Conservation (phyloP, 2,113 vertebrate genomes). For the Thymallus thymallus region DNA sequence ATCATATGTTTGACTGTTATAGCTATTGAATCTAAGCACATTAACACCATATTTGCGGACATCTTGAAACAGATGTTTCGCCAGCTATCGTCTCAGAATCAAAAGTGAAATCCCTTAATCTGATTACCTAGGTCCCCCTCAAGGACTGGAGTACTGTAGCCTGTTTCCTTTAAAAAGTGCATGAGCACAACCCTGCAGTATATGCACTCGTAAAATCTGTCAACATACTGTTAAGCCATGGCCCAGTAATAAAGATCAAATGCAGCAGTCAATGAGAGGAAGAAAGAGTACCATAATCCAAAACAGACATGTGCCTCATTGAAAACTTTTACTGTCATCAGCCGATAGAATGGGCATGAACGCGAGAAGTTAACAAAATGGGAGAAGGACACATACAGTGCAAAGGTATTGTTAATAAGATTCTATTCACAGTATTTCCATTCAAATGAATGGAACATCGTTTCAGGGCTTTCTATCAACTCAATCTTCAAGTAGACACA, state of each 20-base stretch:
- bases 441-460: not conserved
- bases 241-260: conserved; percentile 56
- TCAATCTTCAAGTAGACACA: conserved; percentile 1
- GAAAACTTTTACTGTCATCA: conserved; percentile 13
- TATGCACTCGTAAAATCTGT: conserved; percentile 53
- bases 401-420: conserved; percentile 29
- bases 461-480: conserved; percentile 1
- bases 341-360: conserved; percentile 15
- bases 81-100: not conserved
- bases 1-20: too few species aligned
- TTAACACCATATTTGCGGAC: too few species aligned
- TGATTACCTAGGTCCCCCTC: conserved; percentile 44
- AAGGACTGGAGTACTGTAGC: conserved; percentile 38
- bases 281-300: conserved; percentile 44
- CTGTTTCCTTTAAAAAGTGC: not conserved
- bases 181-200: conserved; percentile 22
- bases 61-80: too few species aligned
- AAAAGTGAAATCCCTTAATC: conserved; percentile 38
- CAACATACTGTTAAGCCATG: conserved; percentile 53
- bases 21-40: too few species aligned
- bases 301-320: conserved; percentile 19
- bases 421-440: conserved; percentile 18
- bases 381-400: conserved; percentile 13
- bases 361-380: conserved; percentile 18
- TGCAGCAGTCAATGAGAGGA: conserved; percentile 40